Conservation (phyloP, 2,888 invertebrate genomes). For the Drosophila algonquin region DNA sequence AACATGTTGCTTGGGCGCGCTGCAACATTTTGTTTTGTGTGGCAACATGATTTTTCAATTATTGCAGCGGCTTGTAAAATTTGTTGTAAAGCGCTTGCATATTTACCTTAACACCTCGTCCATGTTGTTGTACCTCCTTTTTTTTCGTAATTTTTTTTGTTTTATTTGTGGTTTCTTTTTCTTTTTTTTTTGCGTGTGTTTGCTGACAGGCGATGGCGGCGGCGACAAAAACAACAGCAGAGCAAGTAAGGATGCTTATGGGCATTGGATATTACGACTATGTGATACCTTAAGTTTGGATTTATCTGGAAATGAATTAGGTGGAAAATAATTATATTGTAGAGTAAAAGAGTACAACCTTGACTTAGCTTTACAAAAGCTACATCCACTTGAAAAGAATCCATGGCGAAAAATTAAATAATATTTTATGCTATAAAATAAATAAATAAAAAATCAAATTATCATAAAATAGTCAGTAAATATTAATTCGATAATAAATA, state of each 20-base stretch:
- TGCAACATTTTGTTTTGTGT: slow-evolving; percentile 47
- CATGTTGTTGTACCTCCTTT: slow-evolving; percentile 8
- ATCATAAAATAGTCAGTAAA: no score
- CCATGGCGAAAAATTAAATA: no score
- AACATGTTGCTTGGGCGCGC: slow-evolving; percentile 52
- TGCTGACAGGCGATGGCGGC: slow-evolving; percentile 9
- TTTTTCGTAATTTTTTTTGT: slow-evolving; percentile 4
- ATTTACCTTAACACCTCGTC: slow-evolving; percentile 69
- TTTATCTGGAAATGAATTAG: no score
- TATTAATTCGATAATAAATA: no score
- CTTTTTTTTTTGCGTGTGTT: slow-evolving; percentile 41
- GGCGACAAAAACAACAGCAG: slow-evolving; percentile 2
- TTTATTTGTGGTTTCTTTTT: not conserved
- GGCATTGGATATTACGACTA: no score
- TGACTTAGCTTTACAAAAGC: no score
- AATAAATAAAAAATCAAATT: no score
- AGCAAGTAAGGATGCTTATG: not conserved
- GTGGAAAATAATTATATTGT: no score
- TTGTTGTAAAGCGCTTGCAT: slow-evolving; percentile 62
- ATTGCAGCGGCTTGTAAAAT: slow-evolving; percentile 65
- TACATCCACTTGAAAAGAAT: no score
- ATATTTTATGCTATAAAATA: no score
- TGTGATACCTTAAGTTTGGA: no score
- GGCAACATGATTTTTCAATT: slow-evolving; percentile 72
- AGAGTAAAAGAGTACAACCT: no score